Percentiles rank a stretch among this genome's conserved stretches.
Evolutionary conservation across 2,888 invertebrate genomes (phyloP).

Genomic region (Sminthurides aquaticus): DNA sequence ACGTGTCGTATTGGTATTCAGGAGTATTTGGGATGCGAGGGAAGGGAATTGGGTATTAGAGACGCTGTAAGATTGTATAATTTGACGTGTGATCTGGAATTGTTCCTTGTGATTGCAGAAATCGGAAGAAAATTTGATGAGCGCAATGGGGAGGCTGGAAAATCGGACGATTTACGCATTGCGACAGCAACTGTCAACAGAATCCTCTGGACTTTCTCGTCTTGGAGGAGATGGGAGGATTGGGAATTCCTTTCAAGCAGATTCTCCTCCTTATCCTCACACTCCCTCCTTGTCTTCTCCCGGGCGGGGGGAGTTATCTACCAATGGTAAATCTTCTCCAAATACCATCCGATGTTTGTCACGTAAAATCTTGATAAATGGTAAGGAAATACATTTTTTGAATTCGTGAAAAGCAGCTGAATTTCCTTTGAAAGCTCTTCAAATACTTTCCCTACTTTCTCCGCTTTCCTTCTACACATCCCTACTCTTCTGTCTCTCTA

Average conservation of each 20-base stretch:
- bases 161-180: slow-evolving; percentile 43
- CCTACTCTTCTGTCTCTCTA: too few relatives aligned
- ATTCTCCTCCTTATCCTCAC: slow-evolving; percentile 29
- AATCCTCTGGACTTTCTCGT: slow-evolving; percentile 23
- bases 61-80: too few relatives aligned
- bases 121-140: slow-evolving; percentile 42
- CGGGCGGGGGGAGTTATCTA: not conserved
- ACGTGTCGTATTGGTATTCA: too few relatives aligned
- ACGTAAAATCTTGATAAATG: slow-evolving; percentile 37
- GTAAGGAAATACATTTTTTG: slow-evolving; percentile 19
- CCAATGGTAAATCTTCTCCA: not conserved
- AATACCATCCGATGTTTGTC: slow-evolving; percentile 28
- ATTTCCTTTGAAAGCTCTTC: not conserved
- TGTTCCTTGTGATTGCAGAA: slow-evolving; percentile 27
- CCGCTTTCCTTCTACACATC: not conserved
- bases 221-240: slow-evolving; percentile 32
- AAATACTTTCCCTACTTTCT: not conserved
- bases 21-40: too few relatives aligned
- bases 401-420: not conserved
- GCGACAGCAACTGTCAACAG: slow-evolving; percentile 37
- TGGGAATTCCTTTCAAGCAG: slow-evolving; percentile 38
- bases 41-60: too few relatives aligned
- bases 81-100: too few relatives aligned
- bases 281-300: slow-evolving; percentile 11
- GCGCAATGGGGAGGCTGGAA: slow-evolving; percentile 35